Evolutionary conservation across 2,888 invertebrate species (phyloP).

Genomic region (Temnothorax rugatulus): DNA sequence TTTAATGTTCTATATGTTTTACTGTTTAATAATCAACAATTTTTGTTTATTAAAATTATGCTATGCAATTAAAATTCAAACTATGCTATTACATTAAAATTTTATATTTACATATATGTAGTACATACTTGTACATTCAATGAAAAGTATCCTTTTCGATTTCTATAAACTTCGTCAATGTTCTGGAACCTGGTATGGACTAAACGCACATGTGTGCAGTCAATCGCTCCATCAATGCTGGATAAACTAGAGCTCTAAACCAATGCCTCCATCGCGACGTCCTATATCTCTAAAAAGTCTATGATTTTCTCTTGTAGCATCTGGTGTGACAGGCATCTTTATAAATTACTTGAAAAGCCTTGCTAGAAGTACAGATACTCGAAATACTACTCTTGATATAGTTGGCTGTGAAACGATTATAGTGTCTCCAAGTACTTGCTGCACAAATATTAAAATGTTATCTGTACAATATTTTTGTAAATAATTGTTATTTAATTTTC

Average conservation of each 20-base stretch:
- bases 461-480: neutral
- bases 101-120: neutral
- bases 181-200: slow-evolving; percentile 56
- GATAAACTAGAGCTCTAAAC: no score
- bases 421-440: slow-evolving; percentile 31
- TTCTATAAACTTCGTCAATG: slow-evolving; percentile 63
- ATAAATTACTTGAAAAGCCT: neutral
- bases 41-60: neutral
- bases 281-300: slow-evolving; percentile 13
- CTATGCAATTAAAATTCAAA: neutral
- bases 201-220: slow-evolving; percentile 39
- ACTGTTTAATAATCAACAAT: neutral
- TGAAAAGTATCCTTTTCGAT: slow-evolving; percentile 69
- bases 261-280: neutral
- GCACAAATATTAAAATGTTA: slow-evolving; percentile 15
- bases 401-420: slow-evolving; percentile 4
- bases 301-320: slow-evolving; percentile 11
- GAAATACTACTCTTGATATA: slow-evolving; percentile 1
- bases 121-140: slow-evolving; percentile 68
- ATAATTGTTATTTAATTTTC: neutral
- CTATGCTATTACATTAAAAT: neutral
- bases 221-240: slow-evolving; percentile 18
- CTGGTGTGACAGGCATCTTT: slow-evolving; percentile 11
- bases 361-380: neutral
- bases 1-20: neutral